Base-by-base conservation (phyloP, 2,113 vertebrate genomes). In the Triplophysa dalaica region DNA sequence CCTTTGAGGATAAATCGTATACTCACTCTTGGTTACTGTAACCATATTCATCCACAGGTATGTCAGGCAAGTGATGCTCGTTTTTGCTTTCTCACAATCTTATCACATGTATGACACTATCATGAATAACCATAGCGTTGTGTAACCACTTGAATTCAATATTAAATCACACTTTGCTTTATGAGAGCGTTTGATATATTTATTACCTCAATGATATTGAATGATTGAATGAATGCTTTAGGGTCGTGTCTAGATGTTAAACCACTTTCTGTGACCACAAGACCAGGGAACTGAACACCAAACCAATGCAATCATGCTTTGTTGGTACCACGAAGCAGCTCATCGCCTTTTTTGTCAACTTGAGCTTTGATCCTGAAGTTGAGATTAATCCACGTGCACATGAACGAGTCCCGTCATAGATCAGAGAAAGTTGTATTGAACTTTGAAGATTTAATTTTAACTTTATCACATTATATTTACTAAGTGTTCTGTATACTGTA, bases 101-200 rank as follows among this genome's bases (percentile, higher is more conserved):
- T 24, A 21, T 17, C 22, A 61, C 33, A 58, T 56, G 70, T 58
- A 75, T 75, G 48, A 72, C 56, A 54, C 38, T 45, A 58, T 75
- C 58, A 45, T 80, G 43, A 60, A 64, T 65, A 66, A 79, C 43
- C 21, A 58, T 61, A 79, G 54, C 41, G 3, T 79, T 80, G 65
- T 83, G 82, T 83, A 83, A 70, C 68, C 82, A 70, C 26, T 70
- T 69, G 62, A 70, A 75, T 83, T 65, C 69, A 78, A 74, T 74
- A 84, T 84, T 84, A 81, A 84, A 80, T 78, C 24, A 84, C 63
- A 66, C 82, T 78, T 84, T 78, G 62, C 78, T 78, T 75, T 77
- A 79, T 56, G 63, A 63, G 64, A 62, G 41, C 50, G 74, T 38
- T 77, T 84, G n/a, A 64, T 43, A 48, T 16, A 22, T 84, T 73